phyloP scores from a whole-genome alignment of 2,888 invertebrate species.

The Lithophane semibrunnea region DNA sequence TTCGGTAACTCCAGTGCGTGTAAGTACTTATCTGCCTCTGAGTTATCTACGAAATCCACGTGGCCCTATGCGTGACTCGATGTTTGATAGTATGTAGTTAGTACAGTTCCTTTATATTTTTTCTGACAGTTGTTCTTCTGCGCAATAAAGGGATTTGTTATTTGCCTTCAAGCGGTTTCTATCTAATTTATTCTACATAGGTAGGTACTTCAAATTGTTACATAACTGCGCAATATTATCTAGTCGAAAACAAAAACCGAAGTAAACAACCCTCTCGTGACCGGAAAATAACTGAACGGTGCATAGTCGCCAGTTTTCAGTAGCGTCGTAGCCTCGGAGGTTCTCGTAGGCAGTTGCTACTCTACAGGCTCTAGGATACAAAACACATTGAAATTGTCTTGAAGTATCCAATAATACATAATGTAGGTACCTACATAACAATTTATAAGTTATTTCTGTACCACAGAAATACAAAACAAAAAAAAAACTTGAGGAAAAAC shows the following conservation, averaged over 20 bases:
- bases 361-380: neutral
- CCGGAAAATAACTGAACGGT: neutral
- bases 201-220: neutral
- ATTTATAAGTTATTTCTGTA: slow-evolving; percentile 1
- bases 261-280: slow-evolving; percentile 16
- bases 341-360: neutral
- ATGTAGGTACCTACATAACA: neutral
- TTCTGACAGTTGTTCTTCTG: slow-evolving; percentile 1
- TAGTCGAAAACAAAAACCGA: neutral
- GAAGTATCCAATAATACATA: neutral
- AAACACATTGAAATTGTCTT: neutral
- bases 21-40: slow-evolving; percentile 18
- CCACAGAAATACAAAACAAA: neutral
- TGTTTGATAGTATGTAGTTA: neutral
- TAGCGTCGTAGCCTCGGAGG: neutral
- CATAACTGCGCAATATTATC: slow-evolving; percentile 27
- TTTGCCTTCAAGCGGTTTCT: slow-evolving; percentile 23
- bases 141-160: slow-evolving; percentile 34
- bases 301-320: neutral
- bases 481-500: slow-evolving; percentile 14
- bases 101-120: neutral
- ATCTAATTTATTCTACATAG: slow-evolving; percentile 22
- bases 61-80: slow-evolving; percentile 26
- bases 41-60: slow-evolving; percentile 39
- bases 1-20: slow-evolving; percentile 27